Percentiles rank a stretch among this genome's conserved stretches.
phyloP scores from a whole-genome alignment of 1,140 invertebrate species.

The Sogatella furcifera region DNA sequence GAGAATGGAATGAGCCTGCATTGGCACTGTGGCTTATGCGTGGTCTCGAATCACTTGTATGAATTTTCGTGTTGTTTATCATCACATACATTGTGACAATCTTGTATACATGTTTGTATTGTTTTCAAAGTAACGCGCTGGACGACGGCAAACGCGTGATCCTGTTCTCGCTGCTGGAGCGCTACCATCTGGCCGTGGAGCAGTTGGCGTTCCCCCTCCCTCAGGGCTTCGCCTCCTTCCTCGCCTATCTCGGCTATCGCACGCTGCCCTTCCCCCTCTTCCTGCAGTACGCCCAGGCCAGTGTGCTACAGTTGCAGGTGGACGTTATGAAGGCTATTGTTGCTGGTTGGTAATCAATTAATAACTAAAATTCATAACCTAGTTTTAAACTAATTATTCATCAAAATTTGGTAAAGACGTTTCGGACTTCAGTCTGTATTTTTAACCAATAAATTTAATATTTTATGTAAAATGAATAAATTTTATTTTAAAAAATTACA shows the following conservation, averaged over 20 bases:
- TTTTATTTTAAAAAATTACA: no score
- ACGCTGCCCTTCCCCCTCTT: slow-evolving; percentile 63
- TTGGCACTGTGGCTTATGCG: no score
- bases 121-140: slow-evolving; percentile 21
- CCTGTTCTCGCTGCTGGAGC: slow-evolving; percentile 24
- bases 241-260: slow-evolving; percentile 70
- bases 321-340: slow-evolving; percentile 77
- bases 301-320: slow-evolving; percentile 73
- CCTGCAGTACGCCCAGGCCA: slow-evolving; percentile 64
- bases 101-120: no score
- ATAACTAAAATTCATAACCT: slow-evolving; percentile 3
- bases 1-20: no score
- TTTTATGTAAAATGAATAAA: no score
- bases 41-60: no score
- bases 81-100: no score
- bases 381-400: no score
- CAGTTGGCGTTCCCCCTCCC: slow-evolving; percentile 71
- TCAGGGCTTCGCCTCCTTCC: slow-evolving; percentile 76
- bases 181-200: slow-evolving; percentile 64
- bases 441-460: no score
- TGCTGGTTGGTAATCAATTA: slow-evolving; percentile 41
- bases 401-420: no score
- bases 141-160: slow-evolving; percentile 9
- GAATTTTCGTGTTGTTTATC: no score
- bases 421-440: no score